Evolutionary conservation across 2,888 invertebrate genomes (phyloP), one percentile per base, ranked within the genome.

Genomic region (Petrolisthes cinctipes): DNA sequence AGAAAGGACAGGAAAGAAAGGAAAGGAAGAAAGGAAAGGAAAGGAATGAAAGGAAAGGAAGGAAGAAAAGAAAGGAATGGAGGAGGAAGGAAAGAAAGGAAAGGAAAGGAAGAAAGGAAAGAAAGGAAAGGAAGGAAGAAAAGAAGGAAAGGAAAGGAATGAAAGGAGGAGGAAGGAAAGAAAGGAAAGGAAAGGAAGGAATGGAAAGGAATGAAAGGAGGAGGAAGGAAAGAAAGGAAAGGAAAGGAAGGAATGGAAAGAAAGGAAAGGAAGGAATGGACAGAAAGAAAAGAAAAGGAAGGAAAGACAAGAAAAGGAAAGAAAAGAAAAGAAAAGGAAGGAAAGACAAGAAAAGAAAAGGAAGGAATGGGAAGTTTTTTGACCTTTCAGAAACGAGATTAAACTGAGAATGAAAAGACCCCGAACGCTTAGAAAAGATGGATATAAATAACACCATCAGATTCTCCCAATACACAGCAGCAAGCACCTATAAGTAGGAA

Each of bases 251-350:
- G 51, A 75, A n/a, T 23, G 51, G 14, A 51, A 75, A 37, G 51
- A 75, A 75, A 23, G 51, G 23, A 17, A 66, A 17, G 17, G 66
- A 66, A 17, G 17, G 51, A 75, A 75, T 23, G 51, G 71, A 9
- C 17, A 68, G 68, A 68, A n/a, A 68, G 68, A 68, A n/a, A 68
- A n/a, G n/a, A n/a, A 68, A n/a, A 68, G 68, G n/a, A n/a, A 68
- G 68, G n/a, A n/a, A 68, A n/a, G n/a, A n/a, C 4, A 68, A n/a
- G n/a, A n/a, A 68, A n/a, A 68, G 68, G n/a, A n/a, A 68, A n/a
- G n/a, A n/a, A 68, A n/a, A 68, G 68, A 68, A n/a, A 68, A n/a
- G n/a, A n/a, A 68, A n/a, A 68, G 68, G n/a, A n/a, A 73, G 5
- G 6, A 20, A 4, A 7, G 73, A 20, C n/a, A n/a, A n/a, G n/a